A percentile compares a stretch with the other conserved stretches of the same genome.
Evolutionary conservation across 92 coral and sea anemone species (phyloP).

Genomic region (Galaxea fascicularis): DNA sequence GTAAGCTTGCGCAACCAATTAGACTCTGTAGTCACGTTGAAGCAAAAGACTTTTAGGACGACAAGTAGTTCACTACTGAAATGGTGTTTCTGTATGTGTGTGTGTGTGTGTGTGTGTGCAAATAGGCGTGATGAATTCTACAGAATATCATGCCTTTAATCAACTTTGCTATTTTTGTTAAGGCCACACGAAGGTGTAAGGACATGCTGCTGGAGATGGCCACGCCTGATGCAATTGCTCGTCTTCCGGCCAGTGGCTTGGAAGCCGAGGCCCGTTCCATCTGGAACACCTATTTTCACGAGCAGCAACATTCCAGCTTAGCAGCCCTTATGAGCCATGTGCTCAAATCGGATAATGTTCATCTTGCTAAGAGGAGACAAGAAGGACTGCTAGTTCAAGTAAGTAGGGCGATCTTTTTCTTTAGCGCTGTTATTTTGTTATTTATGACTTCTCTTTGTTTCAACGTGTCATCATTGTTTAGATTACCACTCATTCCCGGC

Average conservation of each 20-base stretch:
- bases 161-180: not conserved
- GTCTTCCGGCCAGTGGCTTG: constrained; percentile 68
- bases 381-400: constrained; percentile 73
- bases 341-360: constrained; percentile 18
- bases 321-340: constrained; percentile 53
- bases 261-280: constrained; percentile 53
- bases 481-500: constrained; percentile 91
- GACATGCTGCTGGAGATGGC: constrained; percentile 75
- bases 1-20: not conserved
- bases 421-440: not conserved
- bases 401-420: not conserved
- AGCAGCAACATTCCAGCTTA: constrained; percentile 82
- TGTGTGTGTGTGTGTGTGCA: too few species aligned
- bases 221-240: constrained; percentile 87
- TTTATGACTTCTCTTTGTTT: not conserved
- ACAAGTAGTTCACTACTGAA: not conserved
- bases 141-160: not conserved
- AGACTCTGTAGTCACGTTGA: not conserved
- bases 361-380: constrained; percentile 24
- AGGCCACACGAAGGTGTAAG: constrained; percentile 67
- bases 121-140: too few species aligned
- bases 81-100: too few species aligned
- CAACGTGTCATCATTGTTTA: constrained; percentile 7
- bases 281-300: constrained; percentile 63
- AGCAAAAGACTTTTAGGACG: not conserved